Percentiles rank a stretch among this genome's conserved stretches.
phyloP scores from a whole-genome alignment of 2,888 invertebrate species.

The Linyphia triangularis region DNA sequence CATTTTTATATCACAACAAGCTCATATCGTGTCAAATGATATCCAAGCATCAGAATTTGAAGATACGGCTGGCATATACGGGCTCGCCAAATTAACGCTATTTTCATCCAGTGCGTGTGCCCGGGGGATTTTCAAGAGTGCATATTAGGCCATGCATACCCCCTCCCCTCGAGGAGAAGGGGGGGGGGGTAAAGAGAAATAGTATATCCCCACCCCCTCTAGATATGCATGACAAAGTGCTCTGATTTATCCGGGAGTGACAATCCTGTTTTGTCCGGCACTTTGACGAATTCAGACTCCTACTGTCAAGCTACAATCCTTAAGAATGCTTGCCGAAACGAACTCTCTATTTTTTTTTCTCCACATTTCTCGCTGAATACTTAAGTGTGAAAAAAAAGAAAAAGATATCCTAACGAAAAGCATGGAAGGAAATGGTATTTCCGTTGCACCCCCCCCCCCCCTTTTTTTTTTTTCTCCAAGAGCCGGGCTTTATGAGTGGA shows the following conservation, averaged over 20 bases:
- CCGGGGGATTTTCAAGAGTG: not conserved
- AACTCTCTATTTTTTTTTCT: slow-evolving; percentile 27
- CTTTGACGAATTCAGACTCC: slow-evolving; percentile 51
- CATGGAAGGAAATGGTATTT: slow-evolving; percentile 49
- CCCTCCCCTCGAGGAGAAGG: not conserved
- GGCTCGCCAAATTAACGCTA: slow-evolving; percentile 35
- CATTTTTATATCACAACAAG: too few species aligned
- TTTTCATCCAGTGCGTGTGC: not conserved
- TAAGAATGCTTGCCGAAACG: slow-evolving; percentile 44
- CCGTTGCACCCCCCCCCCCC: not conserved
- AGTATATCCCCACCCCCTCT: not conserved
- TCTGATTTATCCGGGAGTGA: slow-evolving; percentile 45
- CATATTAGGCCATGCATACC: slow-evolving; percentile 8
- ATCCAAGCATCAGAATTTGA: not conserved
- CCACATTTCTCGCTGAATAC: slow-evolving; percentile 35
- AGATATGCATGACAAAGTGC: slow-evolving; percentile 69
- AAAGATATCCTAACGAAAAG: slow-evolving; percentile 40
- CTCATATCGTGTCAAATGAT: not conserved
- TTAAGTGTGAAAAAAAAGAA: slow-evolving; percentile 38
- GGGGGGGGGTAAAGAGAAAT: not conserved
- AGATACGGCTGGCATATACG: not conserved
- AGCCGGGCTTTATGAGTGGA: slow-evolving; percentile 1
- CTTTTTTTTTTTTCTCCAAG: not conserved
- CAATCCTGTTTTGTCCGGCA: slow-evolving; percentile 62
- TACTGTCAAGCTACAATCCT: too few species aligned